These are phyloP conservation scores for Novumbra hubbsi DNA, from an alignment of 2,797 vertebrate genomes.

Conservation along the genomic window DNA sequence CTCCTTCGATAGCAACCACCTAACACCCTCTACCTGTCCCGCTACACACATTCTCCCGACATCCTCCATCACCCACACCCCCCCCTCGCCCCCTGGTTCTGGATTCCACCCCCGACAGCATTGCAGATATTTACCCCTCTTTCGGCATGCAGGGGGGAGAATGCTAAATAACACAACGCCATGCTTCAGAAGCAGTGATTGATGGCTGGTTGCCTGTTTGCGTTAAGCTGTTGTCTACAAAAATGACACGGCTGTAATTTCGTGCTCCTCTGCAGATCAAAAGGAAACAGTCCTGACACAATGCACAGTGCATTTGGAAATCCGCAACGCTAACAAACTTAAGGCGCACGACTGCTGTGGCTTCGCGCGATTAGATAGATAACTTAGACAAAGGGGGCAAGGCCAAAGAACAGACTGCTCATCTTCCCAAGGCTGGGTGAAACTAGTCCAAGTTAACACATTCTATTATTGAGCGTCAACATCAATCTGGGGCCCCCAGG, in stretches of 20 bases:
- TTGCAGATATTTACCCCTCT: constrained; percentile 67
- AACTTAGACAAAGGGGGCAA: constrained; percentile 33
- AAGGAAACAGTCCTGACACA: constrained; percentile 54
- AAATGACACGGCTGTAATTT: constrained; percentile 75
- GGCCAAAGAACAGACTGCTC: constrained; percentile 26
- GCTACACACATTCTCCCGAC: not conserved
- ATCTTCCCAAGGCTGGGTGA: constrained; percentile 48
- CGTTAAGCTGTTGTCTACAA: constrained; percentile 74
- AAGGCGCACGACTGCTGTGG: constrained; percentile 31
- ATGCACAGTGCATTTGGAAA: constrained; percentile 49
- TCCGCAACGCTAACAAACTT: constrained; percentile 56
- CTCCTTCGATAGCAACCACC: constrained; percentile 13
- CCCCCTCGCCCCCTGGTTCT: not conserved
- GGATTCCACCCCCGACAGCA: constrained; percentile 7
- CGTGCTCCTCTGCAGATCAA: constrained; percentile 60
- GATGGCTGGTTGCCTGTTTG: constrained; percentile 73
- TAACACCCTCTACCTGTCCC: not conserved
- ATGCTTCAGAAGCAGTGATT: constrained; percentile 73
- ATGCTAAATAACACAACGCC: constrained; percentile 70
- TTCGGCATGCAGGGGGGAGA: constrained; percentile 60
- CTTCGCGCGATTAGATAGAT: constrained; percentile 29
- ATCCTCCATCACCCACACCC: not conserved
- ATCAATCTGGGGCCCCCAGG: constrained; percentile 22
- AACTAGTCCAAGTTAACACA: constrained; percentile 38
- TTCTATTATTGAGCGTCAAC: constrained; percentile 36